Base-by-base conservation (phyloP, 2,888 invertebrate genomes). In the Allacma fusca region DNA sequence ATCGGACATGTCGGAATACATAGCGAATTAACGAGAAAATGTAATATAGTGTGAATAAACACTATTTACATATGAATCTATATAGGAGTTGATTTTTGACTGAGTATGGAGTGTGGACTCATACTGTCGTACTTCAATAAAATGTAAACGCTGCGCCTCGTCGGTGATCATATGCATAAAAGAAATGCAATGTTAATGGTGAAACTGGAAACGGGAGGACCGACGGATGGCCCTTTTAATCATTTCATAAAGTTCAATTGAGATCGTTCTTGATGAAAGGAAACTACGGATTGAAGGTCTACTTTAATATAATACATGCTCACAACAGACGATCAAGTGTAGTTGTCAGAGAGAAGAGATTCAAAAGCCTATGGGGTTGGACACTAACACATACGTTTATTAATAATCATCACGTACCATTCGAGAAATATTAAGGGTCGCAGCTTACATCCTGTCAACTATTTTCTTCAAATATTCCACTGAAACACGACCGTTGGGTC, bases 401-500 rank as follows among this genome's bases (percentile, higher is more conserved):
- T 84, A 83, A 83, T 83, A 81, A 80, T 79, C 80, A 79, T 83
- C 79, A 81, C 80, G 75, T 68, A 67, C 59, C 67, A 70, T 76
- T 69, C 72, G n/a, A 26, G 19, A 65, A 70, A 64, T 80, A 81
- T 83, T 83, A 84, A 82, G 83, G 82, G 82, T 82, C 82, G 81
- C 82, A n/a, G 50, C 5, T 5, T 50, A 50, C 50, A 84, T 84
- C 84, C 84, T 84, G 84, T 80, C 68, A 75, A 13, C 43, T 34
- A 59, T 76, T 72, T 77, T 72, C 62, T 43, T 64, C 67, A 73
- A 76, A 79, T 76, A 79, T 73, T 77, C 69, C 77, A 62, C 50
- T 12, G 65, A 50, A 71, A 64, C 75, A 64, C 34, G 40, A 34
- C 28, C 40, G 72, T 40, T 57, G 62, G 76, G 78, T 79, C 80